phyloP scores from a whole-genome alignment of 2,113 vertebrate genomes.

The Chaetodon trifascialis region DNA sequence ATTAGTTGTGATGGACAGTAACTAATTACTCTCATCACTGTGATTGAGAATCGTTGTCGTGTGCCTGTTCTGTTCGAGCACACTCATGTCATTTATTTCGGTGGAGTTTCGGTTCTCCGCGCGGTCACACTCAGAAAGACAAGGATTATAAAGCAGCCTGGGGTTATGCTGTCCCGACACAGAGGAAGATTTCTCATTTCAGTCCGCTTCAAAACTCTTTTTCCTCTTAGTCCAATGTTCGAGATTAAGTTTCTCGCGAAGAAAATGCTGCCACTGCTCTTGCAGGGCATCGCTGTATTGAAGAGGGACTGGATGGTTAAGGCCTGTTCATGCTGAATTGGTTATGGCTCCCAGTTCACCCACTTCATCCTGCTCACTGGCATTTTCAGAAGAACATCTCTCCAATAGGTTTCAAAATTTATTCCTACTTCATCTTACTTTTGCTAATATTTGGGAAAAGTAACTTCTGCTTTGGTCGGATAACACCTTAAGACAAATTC shows the following conservation, averaged over 20 bases:
- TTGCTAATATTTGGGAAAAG: neutral
- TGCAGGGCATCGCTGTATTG: constrained; percentile 15
- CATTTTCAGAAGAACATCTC: neutral
- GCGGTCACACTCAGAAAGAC: constrained; percentile 13
- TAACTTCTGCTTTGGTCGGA: neutral
- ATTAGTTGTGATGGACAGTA: constrained; percentile 4
- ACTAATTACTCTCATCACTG: constrained; percentile 25
- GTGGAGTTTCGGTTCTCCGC: neutral
- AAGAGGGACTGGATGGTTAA: neutral
- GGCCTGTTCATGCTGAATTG: neutral
- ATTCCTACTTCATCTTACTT: neutral
- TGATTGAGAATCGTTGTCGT: constrained; percentile 2
- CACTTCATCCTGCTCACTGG: neutral
- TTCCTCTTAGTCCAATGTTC: constrained; percentile 30
- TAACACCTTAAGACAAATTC: neutral
- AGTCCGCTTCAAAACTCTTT: constrained; percentile 31
- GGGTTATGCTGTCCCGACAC: constrained; percentile 21
- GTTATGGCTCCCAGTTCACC: neutral
- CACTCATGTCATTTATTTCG: constrained; percentile 14
- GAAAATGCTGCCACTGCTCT: constrained; percentile 24
- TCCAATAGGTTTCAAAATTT: neutral
- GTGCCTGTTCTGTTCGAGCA: constrained; percentile 8
- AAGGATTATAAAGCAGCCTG: constrained; percentile 30
- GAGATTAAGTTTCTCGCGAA: constrained; percentile 34
- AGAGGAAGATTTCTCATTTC: constrained; percentile 33